A percentile compares a stretch with the other conserved stretches of the same genome.
Conservation (phyloP, 2,113 vertebrate genomes). For the Fukomys damarensis region DNA sequence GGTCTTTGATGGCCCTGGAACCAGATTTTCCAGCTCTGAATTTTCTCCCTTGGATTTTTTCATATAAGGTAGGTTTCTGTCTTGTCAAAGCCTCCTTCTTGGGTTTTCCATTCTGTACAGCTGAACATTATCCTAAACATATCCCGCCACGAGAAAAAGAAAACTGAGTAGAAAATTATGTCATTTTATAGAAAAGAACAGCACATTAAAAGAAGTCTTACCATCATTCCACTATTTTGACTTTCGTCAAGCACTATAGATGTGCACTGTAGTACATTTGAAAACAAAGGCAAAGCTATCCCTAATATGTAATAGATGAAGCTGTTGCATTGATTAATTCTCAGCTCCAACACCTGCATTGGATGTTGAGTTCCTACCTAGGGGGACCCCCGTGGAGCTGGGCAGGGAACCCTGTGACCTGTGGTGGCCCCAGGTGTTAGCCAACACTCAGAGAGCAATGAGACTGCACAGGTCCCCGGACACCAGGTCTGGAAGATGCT, state of each 20-base stretch:
- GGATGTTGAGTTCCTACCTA: not conserved
- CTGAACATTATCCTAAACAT: not conserved
- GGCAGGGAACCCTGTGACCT: not conserved
- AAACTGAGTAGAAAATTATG: not conserved
- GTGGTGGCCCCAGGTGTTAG: rapidly evolving
- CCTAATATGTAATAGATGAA: not conserved
- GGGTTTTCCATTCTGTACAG: not conserved
- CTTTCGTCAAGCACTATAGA: not conserved
- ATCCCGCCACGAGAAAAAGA: not conserved
- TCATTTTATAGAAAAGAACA: slow-evolving; percentile 16
- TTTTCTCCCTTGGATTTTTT: slow-evolving; percentile 17
- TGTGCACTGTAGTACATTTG: not conserved
- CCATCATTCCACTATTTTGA: not conserved
- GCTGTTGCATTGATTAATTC: not conserved
- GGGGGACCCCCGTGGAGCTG: not conserved
- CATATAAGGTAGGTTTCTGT: not conserved
- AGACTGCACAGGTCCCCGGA: not conserved
- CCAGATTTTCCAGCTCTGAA: not conserved
- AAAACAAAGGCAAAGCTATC: not conserved
- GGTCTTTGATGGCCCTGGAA: not conserved
- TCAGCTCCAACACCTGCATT: not conserved
- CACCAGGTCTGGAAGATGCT: not conserved
- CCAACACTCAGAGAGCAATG: not conserved
- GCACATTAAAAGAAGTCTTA: not conserved
- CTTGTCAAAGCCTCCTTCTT: not conserved